phyloP scores from a whole-genome alignment of 2,888 invertebrate species.

The Nephrotoma guestfalica region DNA sequence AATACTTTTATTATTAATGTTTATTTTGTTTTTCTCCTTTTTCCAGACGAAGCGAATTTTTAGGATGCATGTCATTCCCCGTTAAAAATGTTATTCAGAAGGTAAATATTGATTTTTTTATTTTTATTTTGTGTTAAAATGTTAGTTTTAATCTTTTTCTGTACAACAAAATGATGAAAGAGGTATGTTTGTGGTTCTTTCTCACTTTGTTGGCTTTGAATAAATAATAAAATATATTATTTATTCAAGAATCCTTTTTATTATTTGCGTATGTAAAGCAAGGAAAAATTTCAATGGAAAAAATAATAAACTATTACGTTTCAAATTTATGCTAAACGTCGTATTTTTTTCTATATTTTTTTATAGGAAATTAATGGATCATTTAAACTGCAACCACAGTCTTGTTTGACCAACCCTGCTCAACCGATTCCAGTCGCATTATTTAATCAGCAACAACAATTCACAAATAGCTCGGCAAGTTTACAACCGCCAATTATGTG shows the following conservation, averaged over 20 bases:
- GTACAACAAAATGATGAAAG: background rate
- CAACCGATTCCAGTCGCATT: constrained; percentile 12
- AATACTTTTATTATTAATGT: background rate
- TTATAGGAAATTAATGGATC: constrained; percentile 39
- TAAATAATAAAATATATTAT: background rate
- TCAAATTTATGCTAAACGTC: background rate
- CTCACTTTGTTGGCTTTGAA: background rate
- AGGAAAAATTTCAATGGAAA: background rate
- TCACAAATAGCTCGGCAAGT: background rate
- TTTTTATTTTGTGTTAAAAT: background rate
- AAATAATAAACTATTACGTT: background rate
- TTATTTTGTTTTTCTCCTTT: constrained; percentile 20
- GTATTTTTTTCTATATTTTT: background rate
- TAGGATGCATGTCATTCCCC: constrained; percentile 88
- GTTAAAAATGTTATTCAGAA: constrained; percentile 63
- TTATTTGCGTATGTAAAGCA: background rate
- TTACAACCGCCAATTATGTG: constrained; percentile 21
- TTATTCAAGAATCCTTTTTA: background rate
- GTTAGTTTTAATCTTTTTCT: background rate
- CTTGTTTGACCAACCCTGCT: constrained; percentile 38
- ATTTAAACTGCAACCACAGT: constrained; percentile 57
- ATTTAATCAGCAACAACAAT: constrained; percentile 3
- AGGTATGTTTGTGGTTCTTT: background rate
- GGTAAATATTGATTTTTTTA: constrained; percentile 22
- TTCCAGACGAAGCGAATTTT: constrained; percentile 82